Evolutionary conservation across 2,113 vertebrate species (phyloP).

Genomic region (Garra rufa): DNA sequence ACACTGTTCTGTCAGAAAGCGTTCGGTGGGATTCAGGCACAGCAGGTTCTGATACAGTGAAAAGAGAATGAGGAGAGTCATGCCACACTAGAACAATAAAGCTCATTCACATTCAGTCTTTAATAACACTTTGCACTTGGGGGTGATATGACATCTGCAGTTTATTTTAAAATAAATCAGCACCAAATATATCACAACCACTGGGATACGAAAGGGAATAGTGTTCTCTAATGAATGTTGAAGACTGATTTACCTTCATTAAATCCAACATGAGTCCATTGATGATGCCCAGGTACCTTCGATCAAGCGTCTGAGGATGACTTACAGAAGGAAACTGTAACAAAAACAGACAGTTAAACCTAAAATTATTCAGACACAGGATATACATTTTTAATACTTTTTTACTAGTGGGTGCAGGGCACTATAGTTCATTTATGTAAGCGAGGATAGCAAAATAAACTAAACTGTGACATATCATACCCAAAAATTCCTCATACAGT

Average conservation of each 20-base stretch:
- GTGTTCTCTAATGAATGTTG: neutral
- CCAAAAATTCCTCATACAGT: no score
- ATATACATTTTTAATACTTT: no score
- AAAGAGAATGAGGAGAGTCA: constrained; percentile 11
- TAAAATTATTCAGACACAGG: no score
- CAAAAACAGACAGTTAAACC: no score
- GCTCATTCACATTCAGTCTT: neutral
- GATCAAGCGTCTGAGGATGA: constrained; percentile 96
- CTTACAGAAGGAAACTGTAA: constrained; percentile 95
- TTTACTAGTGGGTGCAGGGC: no score
- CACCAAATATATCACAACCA: neutral
- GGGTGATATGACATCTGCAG: neutral
- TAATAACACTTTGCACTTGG: neutral
- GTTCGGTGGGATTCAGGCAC: constrained; percentile 93
- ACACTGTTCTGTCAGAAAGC: constrained; percentile 95
- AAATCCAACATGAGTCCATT: constrained; percentile 94
- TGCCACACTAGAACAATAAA: neutral
- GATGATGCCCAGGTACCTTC: constrained; percentile 94
- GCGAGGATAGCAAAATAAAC: no score
- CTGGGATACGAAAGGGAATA: neutral
- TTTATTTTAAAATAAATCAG: constrained; percentile 30
- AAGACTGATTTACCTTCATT: constrained; percentile 88
- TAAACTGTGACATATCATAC: no score
- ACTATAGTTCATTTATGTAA: no score
- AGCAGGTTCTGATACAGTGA: constrained; percentile 86